Evolutionary conservation across 2,888 invertebrate genomes (phyloP).

Genomic region (Hydroisotoma schaefferi): DNA sequence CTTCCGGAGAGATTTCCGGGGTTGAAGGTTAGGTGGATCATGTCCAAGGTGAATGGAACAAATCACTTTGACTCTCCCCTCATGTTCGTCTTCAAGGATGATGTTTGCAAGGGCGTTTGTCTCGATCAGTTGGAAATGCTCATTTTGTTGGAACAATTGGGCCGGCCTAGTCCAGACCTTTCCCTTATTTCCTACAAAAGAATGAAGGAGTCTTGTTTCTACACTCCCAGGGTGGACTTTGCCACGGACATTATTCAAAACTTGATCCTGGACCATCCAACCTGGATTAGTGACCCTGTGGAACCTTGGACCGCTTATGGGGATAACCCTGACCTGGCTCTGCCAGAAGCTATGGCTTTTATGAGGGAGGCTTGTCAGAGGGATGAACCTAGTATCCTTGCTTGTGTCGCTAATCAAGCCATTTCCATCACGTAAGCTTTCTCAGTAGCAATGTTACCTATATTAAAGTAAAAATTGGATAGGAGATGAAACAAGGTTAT

Average conservation of each 20-base stretch:
- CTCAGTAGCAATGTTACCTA: no score
- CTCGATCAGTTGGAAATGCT: constrained; percentile 20
- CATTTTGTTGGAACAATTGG: constrained; percentile 7
- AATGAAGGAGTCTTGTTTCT: constrained; percentile 1
- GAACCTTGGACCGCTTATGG: background rate
- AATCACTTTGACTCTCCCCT: constrained; percentile 6
- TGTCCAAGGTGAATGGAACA: background rate
- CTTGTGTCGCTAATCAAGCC: no score
- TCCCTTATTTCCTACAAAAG: background rate
- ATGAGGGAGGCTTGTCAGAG: constrained; percentile 1
- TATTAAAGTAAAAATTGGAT: no score
- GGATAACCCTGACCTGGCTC: background rate
- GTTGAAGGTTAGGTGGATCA: background rate
- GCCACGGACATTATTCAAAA: constrained; percentile 11
- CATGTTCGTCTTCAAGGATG: constrained; percentile 9
- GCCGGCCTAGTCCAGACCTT: background rate
- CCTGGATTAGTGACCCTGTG: constrained; percentile 7
- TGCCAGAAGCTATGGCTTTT: background rate
- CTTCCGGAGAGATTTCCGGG: background rate
- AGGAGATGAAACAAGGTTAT: no score
- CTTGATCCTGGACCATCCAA: constrained; percentile 11
- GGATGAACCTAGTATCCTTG: background rate
- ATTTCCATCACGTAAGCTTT: no score
- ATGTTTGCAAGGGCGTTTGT: constrained; percentile 10
- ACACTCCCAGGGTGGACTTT: constrained; percentile 12